A percentile compares a stretch with the other conserved stretches of the same genome.
Evolutionary conservation across 2,113 vertebrate species (phyloP).

Genomic region (Coregonus clupeaformis): DNA sequence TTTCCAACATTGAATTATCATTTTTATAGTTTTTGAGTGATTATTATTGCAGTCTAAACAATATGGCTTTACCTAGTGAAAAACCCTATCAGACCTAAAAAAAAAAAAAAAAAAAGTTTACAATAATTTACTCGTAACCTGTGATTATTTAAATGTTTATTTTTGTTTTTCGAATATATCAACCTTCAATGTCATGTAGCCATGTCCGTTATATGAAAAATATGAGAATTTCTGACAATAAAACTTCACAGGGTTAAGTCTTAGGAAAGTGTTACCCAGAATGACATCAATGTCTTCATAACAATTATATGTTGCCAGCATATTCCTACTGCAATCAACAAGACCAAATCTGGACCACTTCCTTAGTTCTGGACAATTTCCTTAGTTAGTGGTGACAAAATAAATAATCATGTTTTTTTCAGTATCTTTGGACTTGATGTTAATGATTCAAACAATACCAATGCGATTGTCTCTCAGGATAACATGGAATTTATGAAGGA

Average conservation of each 20-base stretch:
- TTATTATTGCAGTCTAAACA: conserved; percentile 78
- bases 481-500: too few relatives aligned
- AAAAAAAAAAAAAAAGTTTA: conserved; percentile 46
- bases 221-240: neutral
- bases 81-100: conserved; percentile 71
- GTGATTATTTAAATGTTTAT: conserved; percentile 21
- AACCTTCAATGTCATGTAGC: conserved; percentile 1
- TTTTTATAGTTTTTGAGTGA: conserved; percentile 60
- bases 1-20: conserved; percentile 44
- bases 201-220: too few relatives aligned
- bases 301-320: neutral
- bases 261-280: neutral
- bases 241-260: neutral
- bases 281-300: neutral
- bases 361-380: neutral
- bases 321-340: neutral
- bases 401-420: conserved; percentile 28
- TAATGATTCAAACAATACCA: neutral
- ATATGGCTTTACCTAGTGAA: conserved; percentile 80
- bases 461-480: too few relatives aligned
- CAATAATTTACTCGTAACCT: conserved; percentile 24
- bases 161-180: conserved; percentile 21
- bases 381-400: conserved; percentile 15
- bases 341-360: neutral
- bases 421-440: conserved; percentile 72